Evolutionary conservation across 2,888 invertebrate species (phyloP).

Genomic region (Hirtodrosophila confusa): DNA sequence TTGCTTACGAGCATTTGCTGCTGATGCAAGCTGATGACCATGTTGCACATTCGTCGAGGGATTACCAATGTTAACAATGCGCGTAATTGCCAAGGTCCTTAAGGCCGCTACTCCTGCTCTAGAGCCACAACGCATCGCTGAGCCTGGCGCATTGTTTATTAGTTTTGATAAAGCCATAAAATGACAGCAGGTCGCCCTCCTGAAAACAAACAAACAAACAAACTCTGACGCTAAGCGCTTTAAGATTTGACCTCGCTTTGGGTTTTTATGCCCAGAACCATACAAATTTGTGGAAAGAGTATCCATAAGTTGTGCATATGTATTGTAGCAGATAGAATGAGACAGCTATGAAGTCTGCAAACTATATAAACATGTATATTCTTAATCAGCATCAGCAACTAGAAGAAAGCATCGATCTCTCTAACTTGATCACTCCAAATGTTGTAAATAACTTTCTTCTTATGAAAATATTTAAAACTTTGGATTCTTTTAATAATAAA

Average conservation of each 20-base stretch:
- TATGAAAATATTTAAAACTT: too few relatives aligned
- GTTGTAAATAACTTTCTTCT: too few relatives aligned
- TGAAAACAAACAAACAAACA: conserved; percentile 45
- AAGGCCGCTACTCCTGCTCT: neutral
- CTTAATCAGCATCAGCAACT: too few relatives aligned
- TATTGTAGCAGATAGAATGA: too few relatives aligned
- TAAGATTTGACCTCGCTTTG: conserved; percentile 56
- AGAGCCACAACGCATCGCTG: conserved; percentile 1
- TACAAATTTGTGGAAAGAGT: too few relatives aligned
- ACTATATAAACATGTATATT: too few relatives aligned
- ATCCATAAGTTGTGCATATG: too few relatives aligned
- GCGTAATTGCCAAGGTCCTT: conserved; percentile 19
- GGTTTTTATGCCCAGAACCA: conserved; percentile 15
- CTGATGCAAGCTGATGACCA: conserved; percentile 13
- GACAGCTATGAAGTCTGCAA: too few relatives aligned
- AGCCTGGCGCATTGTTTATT: conserved; percentile 55
- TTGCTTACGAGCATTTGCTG: conserved; percentile 9
- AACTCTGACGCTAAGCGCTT: conserved; percentile 68
- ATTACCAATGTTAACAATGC: conserved; percentile 23
- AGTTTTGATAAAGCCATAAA: conserved; percentile 72
- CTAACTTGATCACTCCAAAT: too few relatives aligned
- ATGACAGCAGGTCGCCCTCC: conserved; percentile 28
- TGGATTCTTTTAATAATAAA: too few relatives aligned
- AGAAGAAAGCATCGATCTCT: too few relatives aligned
- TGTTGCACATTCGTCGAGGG: conserved; percentile 17